Base-by-base conservation (phyloP, 2,888 invertebrate species). In the Teleogryllus oceanicus region DNA sequence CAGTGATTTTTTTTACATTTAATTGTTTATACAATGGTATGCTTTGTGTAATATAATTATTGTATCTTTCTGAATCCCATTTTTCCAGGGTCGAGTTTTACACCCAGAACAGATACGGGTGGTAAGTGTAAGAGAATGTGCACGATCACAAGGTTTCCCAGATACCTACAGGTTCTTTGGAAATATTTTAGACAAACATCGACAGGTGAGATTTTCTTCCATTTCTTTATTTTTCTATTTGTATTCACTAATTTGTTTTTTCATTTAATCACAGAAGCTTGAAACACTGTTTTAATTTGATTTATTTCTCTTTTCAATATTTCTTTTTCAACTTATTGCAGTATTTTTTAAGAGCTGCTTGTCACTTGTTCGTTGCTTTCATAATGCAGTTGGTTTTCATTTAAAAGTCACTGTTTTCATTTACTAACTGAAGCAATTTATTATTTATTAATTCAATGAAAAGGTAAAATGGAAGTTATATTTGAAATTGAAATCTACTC, bases 41-140 rank as follows among this genome's bases (percentile, higher is more conserved):
- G 51, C 5, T 79, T 8, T 21, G 18, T 11, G 50, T 49, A 24
- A 20, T n/a, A 13, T 49, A 16, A 49, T 76, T 37, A 24, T 75
- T 62, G 11, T 21, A 20, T 37, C 21, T 79, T 37, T 16, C 37
- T 37, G 37, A 37, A 37, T 37, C 8, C 37, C 8, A 37, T 37
- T 20, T 81, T 84, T 85, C 76, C 82, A 89, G 88, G 96, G 96
- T 78, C 90, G 94, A 84, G 94, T 96, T 78, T 88, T 96, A 83
- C 96, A 96, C 87, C 95, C 96, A 4, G 91, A 91, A 84, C 93
- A 94, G 86, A 88, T 92, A 84, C 89, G 96, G 81, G 93, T 96
- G 0, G 94, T 96, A n/a, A 94, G 94, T 82, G 94, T 96, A 16
- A 87, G 95, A 16, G 96, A 96, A 86, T 95, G 95, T 87, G 96